Percentiles rank a stretch among this genome's conserved stretches.
Evolutionary conservation across 2,888 invertebrate species (phyloP).

Genomic region (Sussaba pulchella): DNA sequence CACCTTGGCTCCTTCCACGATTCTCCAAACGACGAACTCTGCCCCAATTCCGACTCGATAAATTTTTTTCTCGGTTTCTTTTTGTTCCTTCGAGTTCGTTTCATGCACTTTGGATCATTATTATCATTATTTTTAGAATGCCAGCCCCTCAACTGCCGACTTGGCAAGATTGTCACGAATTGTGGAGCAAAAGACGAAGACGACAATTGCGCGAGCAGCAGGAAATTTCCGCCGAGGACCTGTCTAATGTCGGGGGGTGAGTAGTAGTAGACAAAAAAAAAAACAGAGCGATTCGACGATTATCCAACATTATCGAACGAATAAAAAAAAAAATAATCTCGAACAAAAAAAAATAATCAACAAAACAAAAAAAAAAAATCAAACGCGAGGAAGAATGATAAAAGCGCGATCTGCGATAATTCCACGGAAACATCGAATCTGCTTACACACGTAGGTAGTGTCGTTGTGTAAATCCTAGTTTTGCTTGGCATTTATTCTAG

Average conservation of each 20-base stretch:
- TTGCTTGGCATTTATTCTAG: conserved; percentile 78
- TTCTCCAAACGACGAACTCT: conserved; percentile 6
- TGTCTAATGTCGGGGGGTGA: conserved; percentile 86
- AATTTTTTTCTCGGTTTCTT: background rate
- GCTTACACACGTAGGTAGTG: conserved; percentile 77
- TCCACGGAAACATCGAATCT: conserved; percentile 68
- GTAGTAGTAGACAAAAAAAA: conserved; percentile 80
- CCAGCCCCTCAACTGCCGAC: conserved; percentile 94
- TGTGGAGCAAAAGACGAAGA: conserved; percentile 99
- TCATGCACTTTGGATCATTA: background rate
- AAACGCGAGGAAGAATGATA: conserved; percentile 19
- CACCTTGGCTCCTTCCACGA: background rate
- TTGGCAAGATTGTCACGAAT: conserved; percentile 99
- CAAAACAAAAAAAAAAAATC: conserved; percentile 13
- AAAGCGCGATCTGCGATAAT: conserved; percentile 64
- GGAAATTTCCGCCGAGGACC: conserved; percentile 85
- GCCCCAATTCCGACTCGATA: too few relatives aligned
- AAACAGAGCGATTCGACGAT: conserved; percentile 48
- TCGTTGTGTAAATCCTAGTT: conserved; percentile 77
- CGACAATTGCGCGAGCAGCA: conserved; percentile 92
- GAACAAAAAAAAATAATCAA: conserved; percentile 17
- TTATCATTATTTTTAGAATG: conserved; percentile 87
- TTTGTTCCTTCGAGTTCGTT: too few relatives aligned
- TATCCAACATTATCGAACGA: conserved; percentile 49
- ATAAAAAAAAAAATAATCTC: conserved; percentile 25